These are phyloP conservation scores for Charanyca ferruginea DNA, from an alignment of 2,888 invertebrate species.

Conservation along the genomic window DNA sequence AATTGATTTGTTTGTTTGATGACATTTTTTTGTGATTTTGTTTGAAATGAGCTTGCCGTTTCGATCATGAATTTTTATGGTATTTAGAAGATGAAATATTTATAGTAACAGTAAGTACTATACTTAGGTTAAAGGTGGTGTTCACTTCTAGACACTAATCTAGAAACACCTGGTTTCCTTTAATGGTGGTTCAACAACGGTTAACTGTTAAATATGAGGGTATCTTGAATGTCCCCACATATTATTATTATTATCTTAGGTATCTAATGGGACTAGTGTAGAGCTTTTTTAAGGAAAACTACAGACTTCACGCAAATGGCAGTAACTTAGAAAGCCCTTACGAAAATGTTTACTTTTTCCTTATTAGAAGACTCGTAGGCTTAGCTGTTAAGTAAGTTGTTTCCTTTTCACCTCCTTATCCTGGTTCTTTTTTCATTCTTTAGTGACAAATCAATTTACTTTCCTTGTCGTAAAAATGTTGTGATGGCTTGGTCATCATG, in stretches of 20 bases:
- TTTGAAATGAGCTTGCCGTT: constrained; percentile 4
- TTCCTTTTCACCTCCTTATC: neutral
- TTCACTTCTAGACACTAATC: neutral
- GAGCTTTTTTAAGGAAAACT: constrained; percentile 19
- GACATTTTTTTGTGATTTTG: neutral
- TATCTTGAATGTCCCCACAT: neutral
- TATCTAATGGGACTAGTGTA: neutral
- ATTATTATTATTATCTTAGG: no score
- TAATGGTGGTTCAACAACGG: neutral
- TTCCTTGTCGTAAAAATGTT: constrained; percentile 20
- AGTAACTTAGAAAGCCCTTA: neutral
- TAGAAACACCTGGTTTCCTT: neutral
- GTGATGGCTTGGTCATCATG: constrained; percentile 9
- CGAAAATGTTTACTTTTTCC: constrained; percentile 1
- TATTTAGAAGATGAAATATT: no score
- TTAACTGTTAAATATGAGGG: neutral
- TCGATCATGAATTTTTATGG: neutral
- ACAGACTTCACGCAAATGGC: constrained; percentile 4
- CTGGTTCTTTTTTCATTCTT: neutral
- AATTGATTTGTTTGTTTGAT: neutral
- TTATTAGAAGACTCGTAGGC: constrained; percentile 2
- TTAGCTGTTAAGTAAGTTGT: neutral
- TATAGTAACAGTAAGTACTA: neutral
- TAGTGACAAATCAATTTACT: neutral
- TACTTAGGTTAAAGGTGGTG: neutral